Base-by-base conservation (phyloP, 2,797 vertebrate genomes). In the Mus spretus region DNA sequence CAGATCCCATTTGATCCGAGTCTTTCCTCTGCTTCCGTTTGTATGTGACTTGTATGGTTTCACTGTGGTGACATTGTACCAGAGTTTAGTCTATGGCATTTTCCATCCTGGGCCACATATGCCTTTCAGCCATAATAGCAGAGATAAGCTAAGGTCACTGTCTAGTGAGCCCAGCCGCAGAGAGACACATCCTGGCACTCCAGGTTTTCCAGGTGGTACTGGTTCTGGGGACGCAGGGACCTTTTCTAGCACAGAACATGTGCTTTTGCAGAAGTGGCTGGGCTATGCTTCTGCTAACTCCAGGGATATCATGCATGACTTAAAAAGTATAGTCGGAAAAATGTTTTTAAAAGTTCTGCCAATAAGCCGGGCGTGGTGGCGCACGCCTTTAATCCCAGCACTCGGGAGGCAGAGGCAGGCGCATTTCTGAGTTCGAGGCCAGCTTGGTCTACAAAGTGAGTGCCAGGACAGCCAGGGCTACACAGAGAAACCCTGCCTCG, bases 241-340 rank as follows among this genome's bases (percentile, higher is more conserved):
- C 34, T 82, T 44, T 17, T 7, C 77, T 44, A 89, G 47, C 57
- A 31, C 61, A 57, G 14, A 90, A 70, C 34, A 19, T 84, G 20
- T 26, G 31, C 10, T 89, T 86, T 70, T 91, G 88, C 80, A 89
- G 93, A 89, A 50, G 19, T 67, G 47, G 4, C 44, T 37, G 72
- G 40, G 12, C 44, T 91, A 4, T 63, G 17, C 81, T 11, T 9
- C 65, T 63, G n/a, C 40, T 92, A 40, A 63, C 55, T 90, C 90
- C 82, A 75, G 65, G 53, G 55, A 92, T 92, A 81, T 70, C 67
- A n/a, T 97, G 53, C 82, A 31, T 55, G 59, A 79, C 57, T 91
- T 79, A 80, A 93, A 53, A 19, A 34, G 79, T 79, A 79, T 53
- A 65, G 6, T 79, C 12, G 82, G 40, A 83, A 84, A 84, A 34